Percentiles rank a stretch among this genome's conserved stretches.
Conservation (phyloP, 2,113 vertebrate genomes). For the Sitta europaea region DNA sequence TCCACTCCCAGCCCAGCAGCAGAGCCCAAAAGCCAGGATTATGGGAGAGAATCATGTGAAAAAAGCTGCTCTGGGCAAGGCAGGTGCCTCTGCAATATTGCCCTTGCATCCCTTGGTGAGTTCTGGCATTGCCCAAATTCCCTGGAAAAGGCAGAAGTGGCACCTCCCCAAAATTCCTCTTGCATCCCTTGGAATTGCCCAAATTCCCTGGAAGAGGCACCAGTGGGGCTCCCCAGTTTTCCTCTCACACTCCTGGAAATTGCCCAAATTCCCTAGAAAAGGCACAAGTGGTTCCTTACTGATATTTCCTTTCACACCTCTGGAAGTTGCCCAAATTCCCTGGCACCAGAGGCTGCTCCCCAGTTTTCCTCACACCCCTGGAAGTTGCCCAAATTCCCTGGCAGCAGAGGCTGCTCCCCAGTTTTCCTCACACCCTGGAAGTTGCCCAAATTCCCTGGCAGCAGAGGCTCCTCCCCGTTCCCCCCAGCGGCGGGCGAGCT, state of each 20-base stretch:
- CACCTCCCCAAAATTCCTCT: fast-evolving
- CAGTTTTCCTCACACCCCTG: too few species aligned
- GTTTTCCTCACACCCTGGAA: too few species aligned
- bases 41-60: not conserved
- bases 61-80: not conserved
- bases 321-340: too few species aligned
- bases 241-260: not conserved
- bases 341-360: too few species aligned
- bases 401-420: too few species aligned
- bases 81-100: not conserved
- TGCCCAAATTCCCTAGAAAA: not conserved
- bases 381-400: too few species aligned
- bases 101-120: fast-evolving
- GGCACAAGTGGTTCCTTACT: too few species aligned
- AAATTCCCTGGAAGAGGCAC: not conserved
- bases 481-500: too few species aligned
- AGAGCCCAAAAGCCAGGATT: not conserved
- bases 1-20: not conserved
- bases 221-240: fast-evolving
- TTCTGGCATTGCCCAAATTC: not conserved
- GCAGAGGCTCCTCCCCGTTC: too few species aligned
- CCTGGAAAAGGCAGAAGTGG: not conserved
- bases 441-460: too few species aligned
- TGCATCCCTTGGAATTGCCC: not conserved
- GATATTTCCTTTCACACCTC: too few species aligned